phyloP scores from a whole-genome alignment of 2,797 vertebrate genomes.

The Ctenopoma kingsleyae region DNA sequence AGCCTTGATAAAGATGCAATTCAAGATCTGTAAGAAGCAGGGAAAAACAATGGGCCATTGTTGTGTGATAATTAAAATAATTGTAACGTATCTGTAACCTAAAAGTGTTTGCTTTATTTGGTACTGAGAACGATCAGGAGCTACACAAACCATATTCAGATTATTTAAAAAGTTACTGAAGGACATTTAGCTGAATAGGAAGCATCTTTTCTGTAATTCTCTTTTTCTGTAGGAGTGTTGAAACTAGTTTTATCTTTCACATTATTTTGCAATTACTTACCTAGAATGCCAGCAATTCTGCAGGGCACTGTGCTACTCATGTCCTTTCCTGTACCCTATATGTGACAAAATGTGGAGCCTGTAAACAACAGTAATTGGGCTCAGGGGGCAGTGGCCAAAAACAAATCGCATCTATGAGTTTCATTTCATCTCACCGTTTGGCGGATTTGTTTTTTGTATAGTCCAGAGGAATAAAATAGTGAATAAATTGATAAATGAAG shows the following conservation, averaged over 20 bases:
- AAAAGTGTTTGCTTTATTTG: not conserved
- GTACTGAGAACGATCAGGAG: not conserved
- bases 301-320: conserved; percentile 37
- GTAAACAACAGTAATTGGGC: conserved; percentile 80
- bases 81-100: not conserved
- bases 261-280: conserved; percentile 42
- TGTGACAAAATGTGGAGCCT: conserved; percentile 57
- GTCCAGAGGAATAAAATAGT: conserved; percentile 20
- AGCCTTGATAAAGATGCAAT: conserved; percentile 19
- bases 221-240: not conserved
- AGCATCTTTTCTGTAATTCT: not conserved
- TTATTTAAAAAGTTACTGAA: not conserved
- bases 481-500: not conserved
- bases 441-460: conserved; percentile 25
- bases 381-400: conserved; percentile 63
- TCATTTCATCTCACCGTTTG: conserved; percentile 38
- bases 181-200: not conserved
- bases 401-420: conserved; percentile 43
- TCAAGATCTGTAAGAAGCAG: conserved; percentile 7
- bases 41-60: conserved; percentile 27
- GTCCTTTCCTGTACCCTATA: conserved; percentile 49
- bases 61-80: conserved; percentile 38
- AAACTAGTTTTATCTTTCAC: conserved; percentile 25
- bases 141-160: no score
- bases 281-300: conserved; percentile 20